Evolutionary conservation across 2,797 vertebrate species (phyloP).

Genomic region (Typhlichthys subterraneus): DNA sequence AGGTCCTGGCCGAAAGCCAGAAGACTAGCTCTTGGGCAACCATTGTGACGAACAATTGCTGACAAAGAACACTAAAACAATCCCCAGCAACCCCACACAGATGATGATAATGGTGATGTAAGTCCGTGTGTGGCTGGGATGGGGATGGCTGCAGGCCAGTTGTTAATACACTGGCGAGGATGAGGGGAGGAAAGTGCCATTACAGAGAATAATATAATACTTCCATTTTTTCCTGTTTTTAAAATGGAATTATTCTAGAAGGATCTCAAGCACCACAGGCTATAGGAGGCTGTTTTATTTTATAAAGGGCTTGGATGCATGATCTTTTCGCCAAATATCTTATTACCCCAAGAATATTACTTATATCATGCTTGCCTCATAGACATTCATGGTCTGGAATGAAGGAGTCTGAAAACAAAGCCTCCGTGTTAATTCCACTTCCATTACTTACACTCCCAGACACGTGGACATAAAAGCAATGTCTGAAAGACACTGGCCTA

Average conservation of each 20-base stretch:
- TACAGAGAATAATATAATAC: too few relatives aligned
- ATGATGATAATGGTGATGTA: too few relatives aligned
- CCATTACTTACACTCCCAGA: slow-evolving; percentile 11
- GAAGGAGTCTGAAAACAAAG: slow-evolving; percentile 2
- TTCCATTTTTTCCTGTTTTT: too few relatives aligned
- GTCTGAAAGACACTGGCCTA: background rate
- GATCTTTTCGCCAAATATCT: slow-evolving; percentile 6
- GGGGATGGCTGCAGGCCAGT: too few relatives aligned
- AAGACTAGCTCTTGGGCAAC: too few relatives aligned
- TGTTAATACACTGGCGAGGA: too few relatives aligned
- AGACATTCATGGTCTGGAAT: background rate
- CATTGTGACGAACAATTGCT: too few relatives aligned
- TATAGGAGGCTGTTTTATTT: slow-evolving; percentile 3
- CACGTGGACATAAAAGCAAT: slow-evolving; percentile 3
- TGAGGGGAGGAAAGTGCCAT: too few relatives aligned
- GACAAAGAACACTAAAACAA: too few relatives aligned
- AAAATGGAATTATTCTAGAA: background rate
- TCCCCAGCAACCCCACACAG: too few relatives aligned
- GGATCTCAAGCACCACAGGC: slow-evolving; percentile 3
- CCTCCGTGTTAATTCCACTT: slow-evolving; percentile 8
- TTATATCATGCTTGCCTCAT: background rate
- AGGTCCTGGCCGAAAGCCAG: too few relatives aligned
- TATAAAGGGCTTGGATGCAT: slow-evolving; percentile 15
- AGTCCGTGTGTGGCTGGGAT: too few relatives aligned
- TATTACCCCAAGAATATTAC: background rate